A percentile compares a stretch with the other conserved stretches of the same genome.
These are phyloP conservation scores for Solea solea DNA, from an alignment of 2,113 vertebrate genomes.

Conservation along the genomic window DNA sequence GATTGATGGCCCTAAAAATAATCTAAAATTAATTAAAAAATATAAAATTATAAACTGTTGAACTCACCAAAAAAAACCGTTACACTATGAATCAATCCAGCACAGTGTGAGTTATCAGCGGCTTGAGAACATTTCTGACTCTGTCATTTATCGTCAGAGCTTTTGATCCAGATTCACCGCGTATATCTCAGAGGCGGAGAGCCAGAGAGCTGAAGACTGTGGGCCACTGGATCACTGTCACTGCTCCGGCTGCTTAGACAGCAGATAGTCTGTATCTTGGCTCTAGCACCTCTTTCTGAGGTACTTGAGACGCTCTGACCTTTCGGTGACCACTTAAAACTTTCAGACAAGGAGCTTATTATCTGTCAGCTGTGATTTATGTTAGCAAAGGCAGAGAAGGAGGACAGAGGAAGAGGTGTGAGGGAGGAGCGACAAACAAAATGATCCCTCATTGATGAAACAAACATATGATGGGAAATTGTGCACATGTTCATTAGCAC, in stretches of 20 bases:
- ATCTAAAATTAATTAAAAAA: too few relatives aligned
- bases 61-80: background rate
- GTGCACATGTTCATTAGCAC: too few relatives aligned
- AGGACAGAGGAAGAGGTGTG: conserved; percentile 8
- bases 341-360: conserved; percentile 66
- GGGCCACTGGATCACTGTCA: conserved; percentile 41
- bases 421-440: conserved; percentile 20
- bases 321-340: conserved; percentile 59
- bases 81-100: background rate
- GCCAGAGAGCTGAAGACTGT: conserved; percentile 26
- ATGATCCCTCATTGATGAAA: background rate
- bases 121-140: conserved; percentile 10
- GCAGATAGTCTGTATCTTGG: conserved; percentile 45
- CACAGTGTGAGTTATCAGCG: background rate
- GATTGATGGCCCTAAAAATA: too few relatives aligned
- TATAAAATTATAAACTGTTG: too few relatives aligned
- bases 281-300: conserved; percentile 39
- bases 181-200: conserved; percentile 17
- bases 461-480: background rate
- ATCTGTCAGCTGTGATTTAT: conserved; percentile 66
- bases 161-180: conserved; percentile 37
- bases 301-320: conserved; percentile 53
- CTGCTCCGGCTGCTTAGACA: conserved; percentile 37
- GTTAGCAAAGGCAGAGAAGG: conserved; percentile 27
- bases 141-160: conserved; percentile 23